Evolutionary conservation across 1,140 invertebrate genomes (phyloP), one percentile per base, ranked within the genome.

Genomic region (Hetaerina americana): DNA sequence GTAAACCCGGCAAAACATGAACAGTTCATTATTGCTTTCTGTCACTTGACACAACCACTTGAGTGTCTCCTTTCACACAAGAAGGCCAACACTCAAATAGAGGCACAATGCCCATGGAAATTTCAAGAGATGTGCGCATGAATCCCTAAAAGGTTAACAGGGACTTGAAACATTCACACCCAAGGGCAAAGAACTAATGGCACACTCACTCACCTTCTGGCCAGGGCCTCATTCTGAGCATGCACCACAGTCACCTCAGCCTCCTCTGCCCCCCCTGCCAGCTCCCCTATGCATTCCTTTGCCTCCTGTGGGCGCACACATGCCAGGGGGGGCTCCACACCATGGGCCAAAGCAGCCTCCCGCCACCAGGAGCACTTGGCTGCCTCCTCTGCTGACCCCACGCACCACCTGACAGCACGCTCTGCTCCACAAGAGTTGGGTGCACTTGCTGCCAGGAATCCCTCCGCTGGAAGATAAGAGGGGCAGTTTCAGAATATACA

Each of bases 281-380:
- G 81, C 18, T 85, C 84, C 8, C 86, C 77, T 80, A 95, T 84
- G 76, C 93, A 95, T 5, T 84, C 81, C 0, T 81, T 78, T 26
- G 80, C 76, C 40, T 80, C 83, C 8, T 77, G 75, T 31, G 84
- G 81, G 70, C 85, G 80, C 0, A 86, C 76, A 74, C 92, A 94
- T 40, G 87, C 85, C 12, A 94, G 81, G n/a, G 86, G 83, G 0
- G 92, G 92, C 72, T 88, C 84, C 0, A 93, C 80, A 0, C 90
- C 89, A 75, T 90, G 87, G 0, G 89, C 87, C 2, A 85, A 81
- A 0, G 88, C 85, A 0, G 87, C 88, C 76, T 90, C 87, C 74
- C 86, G 84, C 75, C 93, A 76, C 87, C 88, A 90, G 10, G 86
- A 83, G 76, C 92, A 94, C 76, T 94, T 93, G 28, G 85, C 83